These are phyloP conservation scores for Baccha elongata DNA, from an alignment of 2,888 invertebrate genomes.

Conservation along the genomic window DNA sequence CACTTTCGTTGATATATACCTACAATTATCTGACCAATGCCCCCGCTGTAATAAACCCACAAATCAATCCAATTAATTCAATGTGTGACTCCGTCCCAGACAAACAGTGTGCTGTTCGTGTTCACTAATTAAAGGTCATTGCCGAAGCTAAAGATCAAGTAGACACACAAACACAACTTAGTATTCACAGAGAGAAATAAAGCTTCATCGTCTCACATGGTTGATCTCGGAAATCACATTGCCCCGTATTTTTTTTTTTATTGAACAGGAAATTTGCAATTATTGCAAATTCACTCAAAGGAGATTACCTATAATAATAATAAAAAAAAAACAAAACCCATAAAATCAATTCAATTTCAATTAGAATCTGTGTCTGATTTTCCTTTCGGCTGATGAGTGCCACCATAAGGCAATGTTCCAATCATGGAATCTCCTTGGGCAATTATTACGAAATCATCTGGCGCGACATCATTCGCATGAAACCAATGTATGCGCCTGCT, in stretches of 20 bases:
- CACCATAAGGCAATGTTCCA: slow-evolving; percentile 17
- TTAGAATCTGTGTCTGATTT: slow-evolving; percentile 22
- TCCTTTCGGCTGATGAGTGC: slow-evolving; percentile 10
- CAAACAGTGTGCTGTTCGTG: slow-evolving; percentile 5
- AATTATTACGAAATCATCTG: slow-evolving; percentile 54
- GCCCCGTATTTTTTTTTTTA: slow-evolving; percentile 25
- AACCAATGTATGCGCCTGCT: not conserved
- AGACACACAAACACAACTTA: slow-evolving; percentile 2
- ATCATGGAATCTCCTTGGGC: slow-evolving; percentile 25
- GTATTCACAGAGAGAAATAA: no score
- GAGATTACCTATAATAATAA: not conserved
- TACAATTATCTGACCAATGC: not conserved
- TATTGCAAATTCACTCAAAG: slow-evolving; percentile 19
- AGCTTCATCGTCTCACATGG: slow-evolving; percentile 16
- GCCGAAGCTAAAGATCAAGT: slow-evolving; percentile 61
- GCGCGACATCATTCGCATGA: slow-evolving; percentile 51
- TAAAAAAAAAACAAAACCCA: not conserved
- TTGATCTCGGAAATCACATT: slow-evolving; percentile 33
- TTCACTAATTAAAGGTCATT: slow-evolving; percentile 63
- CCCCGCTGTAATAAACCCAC: slow-evolving; percentile 9
- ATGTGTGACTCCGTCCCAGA: slow-evolving; percentile 13
- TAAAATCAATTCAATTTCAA: slow-evolving; percentile 23
- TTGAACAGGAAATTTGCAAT: slow-evolving; percentile 70
- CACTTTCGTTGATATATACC: no score
- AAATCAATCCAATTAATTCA: slow-evolving; percentile 40